Conservation (phyloP, 2,888 invertebrate genomes). For the Nephrotoma appendiculata region DNA sequence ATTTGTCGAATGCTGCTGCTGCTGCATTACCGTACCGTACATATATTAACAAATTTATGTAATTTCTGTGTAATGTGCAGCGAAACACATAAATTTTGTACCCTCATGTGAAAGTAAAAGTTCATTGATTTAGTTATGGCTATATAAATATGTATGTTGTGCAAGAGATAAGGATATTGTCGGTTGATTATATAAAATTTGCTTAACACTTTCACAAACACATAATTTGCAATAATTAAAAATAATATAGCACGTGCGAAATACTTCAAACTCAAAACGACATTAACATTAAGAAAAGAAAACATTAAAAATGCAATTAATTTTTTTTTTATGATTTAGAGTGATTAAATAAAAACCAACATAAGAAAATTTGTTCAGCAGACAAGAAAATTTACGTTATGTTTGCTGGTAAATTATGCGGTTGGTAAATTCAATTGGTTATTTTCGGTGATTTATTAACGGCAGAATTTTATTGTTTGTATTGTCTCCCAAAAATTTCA, state of each 20-base stretch:
- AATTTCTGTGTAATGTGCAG: background rate
- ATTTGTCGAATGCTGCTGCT: background rate
- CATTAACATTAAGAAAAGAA: background rate
- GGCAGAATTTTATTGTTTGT: background rate
- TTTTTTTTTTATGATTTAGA: background rate
- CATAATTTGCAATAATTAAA: background rate
- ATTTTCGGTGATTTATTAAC: background rate
- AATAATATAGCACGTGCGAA: background rate
- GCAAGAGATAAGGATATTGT: background rate
- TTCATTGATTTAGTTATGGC: background rate
- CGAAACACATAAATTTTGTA: background rate
- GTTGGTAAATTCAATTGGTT: background rate
- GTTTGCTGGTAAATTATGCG: background rate
- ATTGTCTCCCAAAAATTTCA: background rate
- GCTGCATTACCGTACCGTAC: background rate
- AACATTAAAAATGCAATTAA: background rate
- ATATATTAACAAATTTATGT: background rate
- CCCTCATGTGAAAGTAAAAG: background rate
- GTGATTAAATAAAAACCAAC: background rate
- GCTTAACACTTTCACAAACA: background rate
- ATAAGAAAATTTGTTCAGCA: background rate
- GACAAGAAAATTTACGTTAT: background rate
- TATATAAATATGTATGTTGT: background rate
- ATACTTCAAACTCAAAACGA: background rate
- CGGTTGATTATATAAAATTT: background rate